Evolutionary conservation across 2,888 invertebrate species (phyloP).

Genomic region (Theristus sp.): DNA sequence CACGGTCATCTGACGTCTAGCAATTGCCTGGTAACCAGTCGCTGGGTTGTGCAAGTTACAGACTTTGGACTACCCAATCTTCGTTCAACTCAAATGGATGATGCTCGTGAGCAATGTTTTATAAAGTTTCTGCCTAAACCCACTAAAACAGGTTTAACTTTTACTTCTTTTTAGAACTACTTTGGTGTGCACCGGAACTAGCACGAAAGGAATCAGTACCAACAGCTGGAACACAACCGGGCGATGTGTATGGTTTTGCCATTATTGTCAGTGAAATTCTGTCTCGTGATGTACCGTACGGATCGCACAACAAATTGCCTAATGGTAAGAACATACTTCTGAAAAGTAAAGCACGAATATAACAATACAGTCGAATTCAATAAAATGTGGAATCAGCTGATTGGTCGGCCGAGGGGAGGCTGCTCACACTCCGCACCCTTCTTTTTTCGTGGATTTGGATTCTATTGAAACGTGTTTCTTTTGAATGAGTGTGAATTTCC

Average conservation of each 20-base stretch:
- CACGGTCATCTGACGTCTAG: constrained; percentile 9
- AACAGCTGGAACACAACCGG: not conserved
- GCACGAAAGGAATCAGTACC: not conserved
- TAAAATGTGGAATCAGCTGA: too few relatives aligned
- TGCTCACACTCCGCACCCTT: too few relatives aligned
- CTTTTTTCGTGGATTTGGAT: too few relatives aligned
- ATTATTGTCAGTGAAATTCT: constrained; percentile 3
- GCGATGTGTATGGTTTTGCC: not conserved
- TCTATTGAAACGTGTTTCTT: too few relatives aligned
- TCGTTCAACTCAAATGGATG: too few relatives aligned
- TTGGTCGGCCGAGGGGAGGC: too few relatives aligned
- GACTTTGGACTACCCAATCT: constrained; percentile 5
- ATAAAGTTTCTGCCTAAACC: too few relatives aligned
- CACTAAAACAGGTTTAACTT: too few relatives aligned
- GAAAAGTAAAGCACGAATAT: too few relatives aligned
- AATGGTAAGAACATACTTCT: not conserved
- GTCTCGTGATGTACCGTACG: not conserved
- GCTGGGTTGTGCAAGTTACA: constrained; percentile 8
- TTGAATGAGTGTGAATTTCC: too few relatives aligned
- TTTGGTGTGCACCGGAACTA: not conserved
- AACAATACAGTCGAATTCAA: too few relatives aligned
- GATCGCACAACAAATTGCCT: not conserved
- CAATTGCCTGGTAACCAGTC: constrained; percentile 8
- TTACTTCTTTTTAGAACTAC: not conserved
- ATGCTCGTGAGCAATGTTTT: too few relatives aligned